phyloP scores from a whole-genome alignment of 2,113 vertebrate species.

The Capreolus pygargus region DNA sequence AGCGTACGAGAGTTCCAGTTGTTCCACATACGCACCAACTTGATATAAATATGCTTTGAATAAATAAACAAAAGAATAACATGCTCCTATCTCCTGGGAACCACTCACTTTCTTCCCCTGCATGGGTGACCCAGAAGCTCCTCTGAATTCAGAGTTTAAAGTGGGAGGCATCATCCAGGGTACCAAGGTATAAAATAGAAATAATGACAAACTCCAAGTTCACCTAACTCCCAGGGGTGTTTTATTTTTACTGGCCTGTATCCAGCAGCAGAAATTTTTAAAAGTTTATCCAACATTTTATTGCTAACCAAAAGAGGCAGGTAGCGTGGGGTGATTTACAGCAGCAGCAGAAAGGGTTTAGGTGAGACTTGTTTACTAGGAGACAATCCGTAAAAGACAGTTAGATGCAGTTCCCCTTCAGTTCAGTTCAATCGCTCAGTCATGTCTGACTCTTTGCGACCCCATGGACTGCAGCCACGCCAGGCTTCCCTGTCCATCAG shows the following conservation, averaged over 20 bases:
- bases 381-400: background rate
- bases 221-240: background rate
- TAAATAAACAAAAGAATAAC: constrained; percentile 13
- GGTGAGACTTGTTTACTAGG: background rate
- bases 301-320: background rate
- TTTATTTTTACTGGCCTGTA: background rate
- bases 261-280: background rate
- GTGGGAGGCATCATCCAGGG: background rate
- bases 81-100: background rate
- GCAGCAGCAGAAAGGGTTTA: background rate
- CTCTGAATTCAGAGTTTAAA: background rate
- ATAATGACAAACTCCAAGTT: background rate
- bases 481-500: background rate
- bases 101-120: background rate
- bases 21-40: background rate
- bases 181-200: background rate
- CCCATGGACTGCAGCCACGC: background rate
- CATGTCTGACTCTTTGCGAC: background rate
- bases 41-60: constrained; percentile 38
- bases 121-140: background rate
- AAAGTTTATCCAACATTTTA: background rate
- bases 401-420: background rate
- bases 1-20: background rate
- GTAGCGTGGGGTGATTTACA: background rate
- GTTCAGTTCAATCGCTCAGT: background rate